Evolutionary conservation across 2,888 invertebrate species (phyloP).

Genomic region (Dasysyrphus tricinctus): DNA sequence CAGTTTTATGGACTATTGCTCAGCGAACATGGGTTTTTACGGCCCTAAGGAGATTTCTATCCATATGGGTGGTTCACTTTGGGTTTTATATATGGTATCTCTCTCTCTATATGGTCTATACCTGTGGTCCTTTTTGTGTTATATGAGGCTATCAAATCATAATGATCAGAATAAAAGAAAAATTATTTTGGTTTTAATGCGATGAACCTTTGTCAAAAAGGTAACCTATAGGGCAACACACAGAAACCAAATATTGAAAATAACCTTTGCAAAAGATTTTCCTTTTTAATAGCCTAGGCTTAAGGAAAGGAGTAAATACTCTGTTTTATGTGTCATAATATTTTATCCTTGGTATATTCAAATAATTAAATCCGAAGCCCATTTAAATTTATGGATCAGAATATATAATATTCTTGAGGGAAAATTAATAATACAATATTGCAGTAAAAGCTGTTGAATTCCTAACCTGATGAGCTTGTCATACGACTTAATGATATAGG

Average conservation of each 20-base stretch:
- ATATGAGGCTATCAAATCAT: constrained; percentile 68
- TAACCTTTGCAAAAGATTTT: background rate
- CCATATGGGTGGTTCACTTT: constrained; percentile 17
- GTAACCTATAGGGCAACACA: background rate
- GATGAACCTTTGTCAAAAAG: constrained; percentile 49
- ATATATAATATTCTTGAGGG: background rate
- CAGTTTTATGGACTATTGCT: constrained; percentile 62
- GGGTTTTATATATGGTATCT: background rate
- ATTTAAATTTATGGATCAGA: background rate
- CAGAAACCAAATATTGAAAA: background rate
- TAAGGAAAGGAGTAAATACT: constrained; percentile 23
- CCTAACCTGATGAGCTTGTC: too few relatives aligned
- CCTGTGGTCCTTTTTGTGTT: constrained; percentile 65
- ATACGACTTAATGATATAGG: too few relatives aligned
- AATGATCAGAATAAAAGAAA: constrained; percentile 57
- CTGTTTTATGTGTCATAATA: constrained; percentile 31
- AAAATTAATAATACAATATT: background rate
- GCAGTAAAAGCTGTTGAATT: too few relatives aligned
- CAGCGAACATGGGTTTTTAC: constrained; percentile 58
- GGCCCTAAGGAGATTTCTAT: constrained; percentile 51
- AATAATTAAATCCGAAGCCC: constrained; percentile 2
- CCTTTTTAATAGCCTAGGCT: background rate
- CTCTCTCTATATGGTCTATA: constrained; percentile 13
- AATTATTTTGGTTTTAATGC: constrained; percentile 53
- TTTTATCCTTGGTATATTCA: background rate